Conservation (phyloP, 2,797 vertebrate species). For the Microchirus variegatus region DNA sequence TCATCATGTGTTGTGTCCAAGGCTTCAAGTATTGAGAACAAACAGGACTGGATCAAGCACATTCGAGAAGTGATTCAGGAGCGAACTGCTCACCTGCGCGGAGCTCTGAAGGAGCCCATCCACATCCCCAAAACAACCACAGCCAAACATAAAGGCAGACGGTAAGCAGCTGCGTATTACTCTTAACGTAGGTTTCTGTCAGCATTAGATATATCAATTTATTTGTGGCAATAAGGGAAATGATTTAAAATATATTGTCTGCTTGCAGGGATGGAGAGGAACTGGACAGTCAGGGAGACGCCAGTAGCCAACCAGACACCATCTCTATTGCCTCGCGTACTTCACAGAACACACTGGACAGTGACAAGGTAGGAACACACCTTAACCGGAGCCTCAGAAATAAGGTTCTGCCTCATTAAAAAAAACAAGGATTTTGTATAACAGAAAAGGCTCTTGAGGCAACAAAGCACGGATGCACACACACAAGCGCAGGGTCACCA, state of each 20-base stretch:
- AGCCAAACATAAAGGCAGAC: constrained; percentile 91
- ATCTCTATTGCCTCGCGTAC: constrained; percentile 98
- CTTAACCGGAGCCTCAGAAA: no score
- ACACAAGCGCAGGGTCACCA: neutral
- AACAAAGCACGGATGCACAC: neutral
- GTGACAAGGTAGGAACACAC: constrained; percentile 89
- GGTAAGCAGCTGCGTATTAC: constrained; percentile 67
- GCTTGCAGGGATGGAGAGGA: constrained; percentile 92
- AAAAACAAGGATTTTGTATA: no score
- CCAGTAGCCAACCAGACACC: constrained; percentile 97
- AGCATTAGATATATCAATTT: no score
- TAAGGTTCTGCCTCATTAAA: no score
- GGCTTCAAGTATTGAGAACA: constrained; percentile 98
- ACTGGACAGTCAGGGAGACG: constrained; percentile 97
- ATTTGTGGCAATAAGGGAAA: neutral
- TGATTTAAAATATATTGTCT: constrained; percentile 11
- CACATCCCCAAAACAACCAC: constrained; percentile 95
- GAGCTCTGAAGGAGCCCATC: constrained; percentile 97
- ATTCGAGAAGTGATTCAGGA: constrained; percentile 99
- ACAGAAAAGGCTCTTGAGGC: no score
- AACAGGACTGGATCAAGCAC: constrained; percentile 99
- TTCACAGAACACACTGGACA: constrained; percentile 98
- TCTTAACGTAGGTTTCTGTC: no score
- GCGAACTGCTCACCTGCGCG: constrained; percentile 94
- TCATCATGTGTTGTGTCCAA: constrained; percentile 54